Percentiles rank a stretch among this genome's conserved stretches.
Conservation (phyloP, 2,797 vertebrate species). For the Onychomys leucogaster region DNA sequence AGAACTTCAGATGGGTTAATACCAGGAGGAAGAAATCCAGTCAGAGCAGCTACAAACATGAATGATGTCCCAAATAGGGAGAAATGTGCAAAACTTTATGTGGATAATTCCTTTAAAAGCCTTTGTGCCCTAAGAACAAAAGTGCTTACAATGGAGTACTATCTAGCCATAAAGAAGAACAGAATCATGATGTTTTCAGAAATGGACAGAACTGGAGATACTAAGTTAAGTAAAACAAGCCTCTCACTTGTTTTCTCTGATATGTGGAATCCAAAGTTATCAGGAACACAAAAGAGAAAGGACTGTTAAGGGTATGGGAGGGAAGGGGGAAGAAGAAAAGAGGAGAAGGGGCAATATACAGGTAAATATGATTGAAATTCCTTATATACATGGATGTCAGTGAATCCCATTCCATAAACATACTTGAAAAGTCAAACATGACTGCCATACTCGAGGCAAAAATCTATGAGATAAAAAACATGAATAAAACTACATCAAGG, state of each 20-base stretch:
- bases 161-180: neutral
- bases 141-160: neutral
- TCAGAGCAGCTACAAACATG: neutral
- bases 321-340: too few species aligned
- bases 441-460: slow-evolving; percentile 52
- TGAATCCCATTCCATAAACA: neutral
- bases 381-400: neutral
- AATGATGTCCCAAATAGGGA: neutral
- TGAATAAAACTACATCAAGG: neutral
- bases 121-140: neutral
- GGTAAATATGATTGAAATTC: neutral
- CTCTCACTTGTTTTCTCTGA: neutral
- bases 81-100: neutral
- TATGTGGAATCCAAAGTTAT: neutral
- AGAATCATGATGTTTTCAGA: neutral
- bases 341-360: neutral
- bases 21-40: slow-evolving; percentile 10
- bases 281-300: neutral
- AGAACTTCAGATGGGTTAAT: neutral
- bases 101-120: neutral
- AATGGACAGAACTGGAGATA: neutral
- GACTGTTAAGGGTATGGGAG: neutral
- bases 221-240: neutral
- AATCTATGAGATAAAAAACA: neutral
- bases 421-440: neutral